Evolutionary conservation across 2,888 invertebrate genomes (phyloP).

Genomic region (Disparrhopalites patrizii): DNA sequence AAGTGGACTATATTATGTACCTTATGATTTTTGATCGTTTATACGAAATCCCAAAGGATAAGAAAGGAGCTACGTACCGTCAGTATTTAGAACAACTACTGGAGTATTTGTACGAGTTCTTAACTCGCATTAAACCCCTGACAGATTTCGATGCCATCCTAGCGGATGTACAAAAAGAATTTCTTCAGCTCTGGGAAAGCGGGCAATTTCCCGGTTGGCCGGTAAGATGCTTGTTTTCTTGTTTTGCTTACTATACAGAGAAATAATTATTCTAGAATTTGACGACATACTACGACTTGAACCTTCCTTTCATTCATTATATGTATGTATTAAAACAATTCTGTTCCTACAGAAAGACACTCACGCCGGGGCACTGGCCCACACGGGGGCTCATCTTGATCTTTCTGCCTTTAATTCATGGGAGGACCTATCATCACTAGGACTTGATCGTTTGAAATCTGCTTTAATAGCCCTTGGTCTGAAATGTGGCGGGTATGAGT

Average conservation of each 20-base stretch:
- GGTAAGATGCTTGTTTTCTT: conserved; percentile 53
- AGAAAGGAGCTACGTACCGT: conserved; percentile 79
- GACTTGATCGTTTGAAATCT: conserved; percentile 93
- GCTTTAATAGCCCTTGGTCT: conserved; percentile 93
- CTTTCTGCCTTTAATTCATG: conserved; percentile 96
- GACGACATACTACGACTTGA: not conserved
- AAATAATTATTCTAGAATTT: conserved; percentile 2
- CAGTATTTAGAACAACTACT: conserved; percentile 78
- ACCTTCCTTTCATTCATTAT: too few relatives aligned
- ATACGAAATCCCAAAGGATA: conserved; percentile 88
- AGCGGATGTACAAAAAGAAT: conserved; percentile 71
- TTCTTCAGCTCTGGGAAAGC: conserved; percentile 79
- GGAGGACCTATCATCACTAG: conserved; percentile 94
- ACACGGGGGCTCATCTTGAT: conserved; percentile 94
- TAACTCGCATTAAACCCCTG: conserved; percentile 78
- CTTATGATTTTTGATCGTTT: conserved; percentile 90
- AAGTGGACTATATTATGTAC: conserved; percentile 89
- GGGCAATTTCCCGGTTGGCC: conserved; percentile 95
- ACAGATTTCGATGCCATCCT: conserved; percentile 75
- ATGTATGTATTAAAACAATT: conserved; percentile 11
- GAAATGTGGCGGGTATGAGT: conserved; percentile 84
- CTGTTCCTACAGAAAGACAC: conserved; percentile 71
- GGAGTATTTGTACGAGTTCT: conserved; percentile 79
- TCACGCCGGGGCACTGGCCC: conserved; percentile 79
- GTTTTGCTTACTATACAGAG: not conserved